A percentile compares a stretch with the other conserved stretches of the same genome.
Evolutionary conservation across 2,797 vertebrate genomes (phyloP).

Genomic region (Schizopygopsis malacanthus): DNA sequence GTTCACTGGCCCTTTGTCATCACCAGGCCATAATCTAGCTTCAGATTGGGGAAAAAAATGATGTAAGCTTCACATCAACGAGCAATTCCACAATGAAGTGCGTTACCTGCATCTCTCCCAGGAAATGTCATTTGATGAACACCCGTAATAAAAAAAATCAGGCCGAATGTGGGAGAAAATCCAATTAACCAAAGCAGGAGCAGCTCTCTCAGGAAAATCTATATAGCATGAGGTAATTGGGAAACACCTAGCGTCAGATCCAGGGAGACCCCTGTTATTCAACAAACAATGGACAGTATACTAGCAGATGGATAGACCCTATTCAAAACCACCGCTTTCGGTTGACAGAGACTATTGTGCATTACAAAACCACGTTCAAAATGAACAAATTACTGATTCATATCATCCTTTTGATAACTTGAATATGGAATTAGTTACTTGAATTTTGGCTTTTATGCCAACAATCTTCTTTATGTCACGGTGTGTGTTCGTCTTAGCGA

Average conservation of each 20-base stretch:
- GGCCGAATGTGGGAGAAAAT: conserved; percentile 71
- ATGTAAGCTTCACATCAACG: not conserved
- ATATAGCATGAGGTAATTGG: conserved; percentile 63
- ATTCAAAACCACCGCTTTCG: not conserved
- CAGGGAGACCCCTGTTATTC: conserved; percentile 29
- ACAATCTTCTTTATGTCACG: conserved; percentile 35
- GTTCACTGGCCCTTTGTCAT: conserved; percentile 16
- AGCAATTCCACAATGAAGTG: conserved; percentile 23
- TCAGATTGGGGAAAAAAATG: not conserved
- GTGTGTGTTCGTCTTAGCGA: conserved; percentile 35
- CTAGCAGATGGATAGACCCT: not conserved
- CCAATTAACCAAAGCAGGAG: conserved; percentile 69
- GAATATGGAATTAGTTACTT: not conserved
- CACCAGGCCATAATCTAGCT: conserved; percentile 10
- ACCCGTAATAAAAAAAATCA: conserved; percentile 64
- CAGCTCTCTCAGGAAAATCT: conserved; percentile 63
- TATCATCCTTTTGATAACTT: not conserved
- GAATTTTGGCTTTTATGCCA: conserved; percentile 12
- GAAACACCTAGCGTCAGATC: conserved; percentile 31
- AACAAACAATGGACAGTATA: conserved; percentile 10
- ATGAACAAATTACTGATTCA: not conserved
- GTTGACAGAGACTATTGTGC: not conserved
- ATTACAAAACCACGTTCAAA: not conserved
- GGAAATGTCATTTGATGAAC: conserved; percentile 69
- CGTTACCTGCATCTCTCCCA: conserved; percentile 35